Conservation (phyloP, 2,113 vertebrate species). For the Cyprinodon brontotheroides region DNA sequence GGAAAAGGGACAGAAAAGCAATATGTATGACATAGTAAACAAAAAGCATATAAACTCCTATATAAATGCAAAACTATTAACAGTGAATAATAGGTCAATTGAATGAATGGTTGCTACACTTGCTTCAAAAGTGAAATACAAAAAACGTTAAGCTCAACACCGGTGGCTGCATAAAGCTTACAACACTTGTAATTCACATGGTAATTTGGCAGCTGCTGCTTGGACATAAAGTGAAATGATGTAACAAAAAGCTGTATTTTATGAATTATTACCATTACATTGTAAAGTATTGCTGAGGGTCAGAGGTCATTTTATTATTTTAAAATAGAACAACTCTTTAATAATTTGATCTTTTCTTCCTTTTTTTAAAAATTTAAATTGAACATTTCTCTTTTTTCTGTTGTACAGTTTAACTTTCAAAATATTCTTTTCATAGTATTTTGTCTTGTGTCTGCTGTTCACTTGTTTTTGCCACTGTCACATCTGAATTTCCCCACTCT, state of each 20-base stretch:
- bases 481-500: no score
- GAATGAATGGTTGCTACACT: not conserved
- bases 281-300: not conserved
- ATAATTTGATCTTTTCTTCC: not conserved
- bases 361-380: no score
- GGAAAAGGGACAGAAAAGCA: conserved; percentile 7
- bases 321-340: not conserved
- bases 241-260: not conserved
- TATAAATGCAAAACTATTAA: not conserved
- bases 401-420: no score
- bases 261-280: not conserved
- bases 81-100: not conserved
- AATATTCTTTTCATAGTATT: no score
- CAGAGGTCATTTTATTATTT: not conserved
- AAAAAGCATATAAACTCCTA: conserved; percentile 6
- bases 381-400: no score
- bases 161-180: not conserved
- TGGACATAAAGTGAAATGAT: not conserved
- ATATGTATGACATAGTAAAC: not conserved
- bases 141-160: conserved; percentile 7
- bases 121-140: not conserved
- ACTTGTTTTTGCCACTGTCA: no score
- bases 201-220: no score
- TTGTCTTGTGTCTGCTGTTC: no score
- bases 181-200: not conserved